Base-by-base conservation (phyloP, 2,888 invertebrate genomes). In the Heliconius erato region DNA sequence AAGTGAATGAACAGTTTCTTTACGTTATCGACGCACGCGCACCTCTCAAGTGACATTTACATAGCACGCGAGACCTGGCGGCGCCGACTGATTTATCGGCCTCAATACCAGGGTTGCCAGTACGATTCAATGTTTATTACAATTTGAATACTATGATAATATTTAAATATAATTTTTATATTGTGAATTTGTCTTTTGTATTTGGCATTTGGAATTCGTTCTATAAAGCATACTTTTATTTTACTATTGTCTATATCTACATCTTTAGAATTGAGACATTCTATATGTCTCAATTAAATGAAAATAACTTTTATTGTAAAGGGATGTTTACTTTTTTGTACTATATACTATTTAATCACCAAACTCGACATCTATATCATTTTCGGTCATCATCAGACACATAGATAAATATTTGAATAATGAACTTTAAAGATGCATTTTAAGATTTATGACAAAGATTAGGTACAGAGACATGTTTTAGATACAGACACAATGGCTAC, bases 31-130 rank as follows among this genome's bases (percentile, higher is more conserved):
- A 35, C 71, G 72, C 72, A 72, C 72, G 72, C 72, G 72, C 72
- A 44, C 77, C 72, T 79, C 72, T 74, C 80, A 35, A 83, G 79
- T 85, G 85, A 83, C 86, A 86, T 86, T 86, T 85, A 85, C 86
- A 86, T 85, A 85, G 83, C 82, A 78, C 85, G 87, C 92, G 91
- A 93, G 94, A 93, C 94, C 85, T 91, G 89, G 89, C 88, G 94
- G 93, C 92, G 92, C 87, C 86, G 87, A 87, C 89, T 89, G 89
- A 92, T 91, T 92, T 91, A 91, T 91, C 86, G 89, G 85, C 71
- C 74, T 81, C 83, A 84, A 80, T 85, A 81, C 83, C 80, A 85
- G 83, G 81, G 83, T 67, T 78, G 78, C 79, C 79, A 54, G 79
- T 79, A 77, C 54, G 72, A 71, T 80, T 54, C 44, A n/a, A 44